Percentiles rank a stretch among this genome's conserved stretches.
Evolutionary conservation across 2,888 invertebrate genomes (phyloP).

Genomic region (Masnerella sp.): DNA sequence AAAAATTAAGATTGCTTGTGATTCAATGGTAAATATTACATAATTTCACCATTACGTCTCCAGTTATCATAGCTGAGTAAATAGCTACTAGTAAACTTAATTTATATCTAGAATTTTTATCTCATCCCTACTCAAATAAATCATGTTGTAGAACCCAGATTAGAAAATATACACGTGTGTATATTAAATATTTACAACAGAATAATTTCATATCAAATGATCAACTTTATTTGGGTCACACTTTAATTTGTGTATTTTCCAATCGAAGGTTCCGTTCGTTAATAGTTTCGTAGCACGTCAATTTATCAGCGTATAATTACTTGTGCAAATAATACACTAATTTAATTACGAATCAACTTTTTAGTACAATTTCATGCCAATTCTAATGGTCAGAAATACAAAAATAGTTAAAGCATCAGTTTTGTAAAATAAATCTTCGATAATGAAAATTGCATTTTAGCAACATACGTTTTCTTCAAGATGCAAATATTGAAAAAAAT

Average conservation of each 20-base stretch:
- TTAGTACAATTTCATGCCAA: no score
- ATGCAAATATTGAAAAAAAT: conserved; percentile 11
- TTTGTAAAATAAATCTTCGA: no score
- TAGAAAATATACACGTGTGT: conserved; percentile 14
- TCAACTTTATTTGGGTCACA: conserved; percentile 43
- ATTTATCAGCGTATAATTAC: no score
- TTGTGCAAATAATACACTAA: no score
- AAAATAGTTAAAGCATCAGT: no score
- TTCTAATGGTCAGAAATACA: no score
- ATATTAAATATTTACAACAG: conserved; percentile 46
- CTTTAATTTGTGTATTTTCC: conserved; percentile 30
- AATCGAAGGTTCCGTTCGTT: conserved; percentile 26
- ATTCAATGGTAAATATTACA: conserved; percentile 18
- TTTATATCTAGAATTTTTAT: conserved; percentile 43
- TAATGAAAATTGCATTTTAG: no score
- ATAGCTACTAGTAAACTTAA: conserved; percentile 22
- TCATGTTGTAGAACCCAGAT: conserved; percentile 12
- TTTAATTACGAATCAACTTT: no score
- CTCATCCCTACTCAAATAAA: conserved; percentile 22
- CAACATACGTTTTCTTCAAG: background rate
- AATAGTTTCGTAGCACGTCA: no score
- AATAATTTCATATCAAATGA: conserved; percentile 36
- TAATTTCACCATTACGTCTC: conserved; percentile 87
- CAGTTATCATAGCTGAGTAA: conserved; percentile 85
- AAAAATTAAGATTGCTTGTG: conserved; percentile 4